Conservation (phyloP, 2,113 vertebrate genomes). For the Ariopsis seemanni region DNA sequence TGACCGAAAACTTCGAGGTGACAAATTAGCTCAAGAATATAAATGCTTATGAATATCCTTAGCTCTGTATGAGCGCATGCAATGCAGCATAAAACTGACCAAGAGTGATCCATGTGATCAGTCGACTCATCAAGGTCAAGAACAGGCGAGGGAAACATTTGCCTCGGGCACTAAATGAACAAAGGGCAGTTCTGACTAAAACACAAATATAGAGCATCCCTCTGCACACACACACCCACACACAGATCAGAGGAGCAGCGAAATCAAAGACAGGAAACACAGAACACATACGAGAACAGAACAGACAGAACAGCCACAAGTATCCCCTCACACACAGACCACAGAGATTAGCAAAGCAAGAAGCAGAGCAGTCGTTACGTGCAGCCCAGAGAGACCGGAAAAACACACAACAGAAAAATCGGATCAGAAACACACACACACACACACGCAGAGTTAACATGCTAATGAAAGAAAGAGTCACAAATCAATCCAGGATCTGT, state of each 20-base stretch:
- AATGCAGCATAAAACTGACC: background rate
- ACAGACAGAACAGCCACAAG: slow-evolving; percentile 20
- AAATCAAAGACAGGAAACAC: slow-evolving; percentile 30
- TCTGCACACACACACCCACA: slow-evolving; percentile 16
- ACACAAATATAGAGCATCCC: background rate
- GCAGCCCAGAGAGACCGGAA: slow-evolving; percentile 9
- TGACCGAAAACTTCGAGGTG: no score
- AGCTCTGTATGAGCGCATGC: background rate
- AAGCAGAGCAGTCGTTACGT: slow-evolving; percentile 13
- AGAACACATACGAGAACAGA: slow-evolving; percentile 24
- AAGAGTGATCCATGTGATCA: background rate
- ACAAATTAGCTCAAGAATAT: no score
- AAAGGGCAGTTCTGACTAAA: background rate
- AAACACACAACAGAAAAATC: background rate
- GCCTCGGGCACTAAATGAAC: slow-evolving; percentile 9
- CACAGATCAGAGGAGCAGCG: slow-evolving; percentile 8
- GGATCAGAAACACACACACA: slow-evolving; percentile 4
- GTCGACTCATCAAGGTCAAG: background rate
- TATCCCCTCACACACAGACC: slow-evolving; percentile 24
- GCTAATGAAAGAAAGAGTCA: background rate
- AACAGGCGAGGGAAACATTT: background rate
- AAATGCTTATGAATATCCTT: background rate
- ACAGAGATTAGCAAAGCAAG: slow-evolving; percentile 31
- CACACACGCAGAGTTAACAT: background rate
- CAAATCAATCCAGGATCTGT: background rate